A percentile compares a stretch with the other conserved stretches of the same genome.
These are phyloP conservation scores for Phenganax marumi DNA, from an alignment of 92 coral and sea anemone genomes.

Conservation along the genomic window DNA sequence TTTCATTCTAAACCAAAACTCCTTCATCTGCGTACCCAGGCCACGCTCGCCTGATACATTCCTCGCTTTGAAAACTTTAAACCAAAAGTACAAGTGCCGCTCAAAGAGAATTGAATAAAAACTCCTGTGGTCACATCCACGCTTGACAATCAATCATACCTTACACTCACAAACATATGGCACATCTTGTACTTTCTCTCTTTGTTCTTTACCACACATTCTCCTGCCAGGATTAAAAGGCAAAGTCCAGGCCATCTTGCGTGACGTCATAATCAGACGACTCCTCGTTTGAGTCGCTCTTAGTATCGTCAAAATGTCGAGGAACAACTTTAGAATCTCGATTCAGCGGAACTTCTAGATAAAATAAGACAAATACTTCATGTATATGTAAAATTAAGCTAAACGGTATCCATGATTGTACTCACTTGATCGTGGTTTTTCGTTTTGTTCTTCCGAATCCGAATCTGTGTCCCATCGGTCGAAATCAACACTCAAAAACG, in stretches of 20 bases:
- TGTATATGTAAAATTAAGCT: not conserved
- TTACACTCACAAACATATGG: too few relatives aligned
- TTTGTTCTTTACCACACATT: too few relatives aligned
- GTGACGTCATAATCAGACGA: slow-evolving; percentile 15
- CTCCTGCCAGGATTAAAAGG: not conserved
- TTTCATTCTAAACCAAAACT: too few relatives aligned
- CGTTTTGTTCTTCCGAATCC: slow-evolving; percentile 74
- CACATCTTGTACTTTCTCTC: too few relatives aligned
- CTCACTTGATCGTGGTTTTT: slow-evolving; percentile 18
- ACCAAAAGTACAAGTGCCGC: too few relatives aligned
- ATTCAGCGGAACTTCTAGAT: slow-evolving; percentile 1
- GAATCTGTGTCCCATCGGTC: slow-evolving; percentile 95
- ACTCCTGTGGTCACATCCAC: too few relatives aligned
- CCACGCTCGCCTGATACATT: too few relatives aligned
- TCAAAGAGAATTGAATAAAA: too few relatives aligned
- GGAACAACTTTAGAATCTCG: not conserved
- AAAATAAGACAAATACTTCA: not conserved
- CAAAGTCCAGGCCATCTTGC: slow-evolving; percentile 7
- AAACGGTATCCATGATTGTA: not conserved
- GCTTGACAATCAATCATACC: too few relatives aligned
- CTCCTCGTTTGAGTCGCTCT: not conserved
- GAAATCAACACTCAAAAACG: slow-evolving; percentile 73
- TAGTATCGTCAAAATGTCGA: not conserved
- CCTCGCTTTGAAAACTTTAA: too few relatives aligned
- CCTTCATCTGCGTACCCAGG: too few relatives aligned